These are phyloP conservation scores for Ophion ventricosus DNA, from an alignment of 2,888 invertebrate species.

Conservation along the genomic window DNA sequence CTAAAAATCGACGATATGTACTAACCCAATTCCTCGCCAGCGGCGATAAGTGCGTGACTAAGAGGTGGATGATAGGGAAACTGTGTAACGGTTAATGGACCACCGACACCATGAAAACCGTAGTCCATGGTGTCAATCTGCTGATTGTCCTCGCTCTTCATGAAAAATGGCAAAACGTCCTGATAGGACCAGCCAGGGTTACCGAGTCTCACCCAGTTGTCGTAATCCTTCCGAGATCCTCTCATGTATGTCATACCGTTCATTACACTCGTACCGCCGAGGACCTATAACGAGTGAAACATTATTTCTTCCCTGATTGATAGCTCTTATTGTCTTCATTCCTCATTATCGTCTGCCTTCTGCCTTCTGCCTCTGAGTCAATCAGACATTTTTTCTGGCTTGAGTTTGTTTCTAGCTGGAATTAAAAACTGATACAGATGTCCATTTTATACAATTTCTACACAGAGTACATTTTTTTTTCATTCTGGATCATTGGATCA, in stretches of 20 bases:
- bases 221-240: slow-evolving; percentile 94
- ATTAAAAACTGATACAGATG: no score
- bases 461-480: no score
- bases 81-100: slow-evolving; percentile 90
- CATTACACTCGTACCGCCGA: slow-evolving; percentile 96
- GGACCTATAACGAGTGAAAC: slow-evolving; percentile 85
- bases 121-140: slow-evolving; percentile 89
- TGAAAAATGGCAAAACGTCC: slow-evolving; percentile 95
- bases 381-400: no score
- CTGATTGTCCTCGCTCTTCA: slow-evolving; percentile 93
- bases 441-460: no score
- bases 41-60: slow-evolving; percentile 91
- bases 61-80: slow-evolving; percentile 95
- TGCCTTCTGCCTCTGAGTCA: no score
- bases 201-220: slow-evolving; percentile 93
- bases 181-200: slow-evolving; percentile 95
- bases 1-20: background rate
- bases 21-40: slow-evolving; percentile 90
- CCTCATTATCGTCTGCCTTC: no score
- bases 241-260: slow-evolving; percentile 99
- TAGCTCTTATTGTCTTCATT: background rate
- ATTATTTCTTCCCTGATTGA: background rate
- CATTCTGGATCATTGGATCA: no score
- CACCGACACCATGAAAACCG: slow-evolving; percentile 91
- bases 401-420: no score